Percentiles rank a stretch among this genome's conserved stretches.
Evolutionary conservation across 2,113 vertebrate genomes (phyloP).

Genomic region (Probosciger aterrimus): DNA sequence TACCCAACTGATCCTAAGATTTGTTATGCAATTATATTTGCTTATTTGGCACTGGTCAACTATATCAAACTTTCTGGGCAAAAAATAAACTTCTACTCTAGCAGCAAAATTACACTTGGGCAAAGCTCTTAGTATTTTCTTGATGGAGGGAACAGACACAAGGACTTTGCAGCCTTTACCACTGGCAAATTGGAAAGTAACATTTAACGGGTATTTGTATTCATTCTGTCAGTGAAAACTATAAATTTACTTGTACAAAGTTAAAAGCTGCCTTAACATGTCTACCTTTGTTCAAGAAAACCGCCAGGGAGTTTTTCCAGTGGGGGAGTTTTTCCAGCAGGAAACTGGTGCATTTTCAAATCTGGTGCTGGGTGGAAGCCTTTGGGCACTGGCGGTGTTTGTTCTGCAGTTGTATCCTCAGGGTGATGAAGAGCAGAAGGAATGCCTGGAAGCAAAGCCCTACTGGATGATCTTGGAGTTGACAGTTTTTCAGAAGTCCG

Average conservation of each 20-base stretch:
- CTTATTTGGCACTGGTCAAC: neutral
- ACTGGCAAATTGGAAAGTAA: neutral
- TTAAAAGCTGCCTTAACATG: neutral
- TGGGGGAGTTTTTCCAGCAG: neutral
- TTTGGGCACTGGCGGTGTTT: neutral
- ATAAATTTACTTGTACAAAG: neutral
- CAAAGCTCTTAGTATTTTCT: neutral
- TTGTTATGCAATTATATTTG: neutral
- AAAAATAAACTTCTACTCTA: neutral
- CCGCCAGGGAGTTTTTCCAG: neutral
- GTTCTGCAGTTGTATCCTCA: neutral
- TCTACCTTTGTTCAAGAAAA: slow-evolving; percentile 33
- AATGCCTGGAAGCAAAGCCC: neutral
- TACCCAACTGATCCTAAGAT: neutral
- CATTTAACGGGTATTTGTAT: neutral
- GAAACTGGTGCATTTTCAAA: neutral
- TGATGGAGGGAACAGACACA: neutral
- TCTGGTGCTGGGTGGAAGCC: neutral
- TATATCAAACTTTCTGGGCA: neutral
- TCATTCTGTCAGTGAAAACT: neutral
- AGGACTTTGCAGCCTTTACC: neutral
- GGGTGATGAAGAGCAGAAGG: neutral
- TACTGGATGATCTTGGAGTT: neutral
- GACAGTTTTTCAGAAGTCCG: neutral
- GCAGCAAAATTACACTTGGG: neutral